Evolutionary conservation across 2,113 vertebrate genomes (phyloP), one percentile per base, ranked within the genome.

Genomic region (Gopherus evgoodei): DNA sequence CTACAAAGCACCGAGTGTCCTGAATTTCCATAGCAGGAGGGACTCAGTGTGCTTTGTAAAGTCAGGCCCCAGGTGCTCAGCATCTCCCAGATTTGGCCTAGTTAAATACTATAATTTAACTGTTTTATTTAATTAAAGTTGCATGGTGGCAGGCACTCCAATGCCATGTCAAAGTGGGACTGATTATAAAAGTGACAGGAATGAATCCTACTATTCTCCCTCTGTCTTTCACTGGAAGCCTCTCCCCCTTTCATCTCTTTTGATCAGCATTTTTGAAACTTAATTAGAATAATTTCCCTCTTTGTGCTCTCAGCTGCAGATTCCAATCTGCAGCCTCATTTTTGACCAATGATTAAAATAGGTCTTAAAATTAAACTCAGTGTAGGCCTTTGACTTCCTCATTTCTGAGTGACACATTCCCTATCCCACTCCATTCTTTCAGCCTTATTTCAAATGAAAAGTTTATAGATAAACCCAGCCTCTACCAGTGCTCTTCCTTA

Each of bases 271-370:
- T 24, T 93, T 84, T 83, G 75, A 79, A 62, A 65, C 3, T 0
- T 78, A 96, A 96, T 90, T 90, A 94, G 75, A 94, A 52, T 57
- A 62, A 90, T 91, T 93, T 86, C 69, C 65, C 86, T 82, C 76
- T 96, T 83, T 86, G 80, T 75, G 27, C 85, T 76, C 44, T 42
- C 2, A 3, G 49, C 88, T 87, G 53, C 86, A 91, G 75, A 31
- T 87, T 85, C 24, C 84, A 75, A 62, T 94, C 86, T 89, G 44
- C 79, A 93, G 21, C n/a, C 84, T 95, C 31, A 0, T 1, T 83
- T 89, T 85, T 94, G 78, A 84, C 42, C 0, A 0, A 57, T 75
- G 72, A 69, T 86, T 88, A 92, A 82, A 38, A 52, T 0, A 72
- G 17, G 0, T 86, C 75, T 90, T 88, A 78, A 76, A 83, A 42